Evolutionary conservation across 64 coral and sea anemone genomes (phyloP), one percentile per base, ranked within the genome.

Genomic region (Pocillopora verrucosa): DNA sequence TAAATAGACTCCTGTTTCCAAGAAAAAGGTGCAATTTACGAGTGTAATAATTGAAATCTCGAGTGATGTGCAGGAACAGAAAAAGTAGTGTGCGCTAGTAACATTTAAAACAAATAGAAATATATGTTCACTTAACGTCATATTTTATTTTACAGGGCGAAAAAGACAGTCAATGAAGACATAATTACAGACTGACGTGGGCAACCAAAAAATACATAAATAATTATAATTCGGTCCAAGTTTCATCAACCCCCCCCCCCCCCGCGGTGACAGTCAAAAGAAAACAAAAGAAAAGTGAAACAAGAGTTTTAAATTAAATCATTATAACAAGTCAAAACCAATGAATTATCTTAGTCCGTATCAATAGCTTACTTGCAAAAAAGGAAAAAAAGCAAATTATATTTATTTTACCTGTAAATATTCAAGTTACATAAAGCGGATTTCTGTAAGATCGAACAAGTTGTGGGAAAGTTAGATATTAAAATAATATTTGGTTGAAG

Each of bases 341-440:
- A 80, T 36, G 36, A 34, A 80, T 80, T 80, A 61, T 61, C 19
- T 69, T 69, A 69, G 20, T 69, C 24, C 5, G 35, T 63, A 17
- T 45, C 36, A 83, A 65, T 77, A 77, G 17, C 38, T 41, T 9
- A 9, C 34, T 17, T 45, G 16, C 4, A 17, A 56, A 45, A 45
- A 17, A 22, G 16, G 30, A 30, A 30, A 13, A 63, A 69, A n/a
- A 24, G 10, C 3, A 51, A 51, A 51, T 51, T 51, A 51, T 69
- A 69, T 69, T n/a, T 69, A 69, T 69, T 69, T 69, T 77, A 77
- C 51, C 34, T 77, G 75, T 77, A 77, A 56, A 77, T 77, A 77
- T 56, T 77, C 34, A 56, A 41, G 16, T 41, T 41, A 19, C 17
- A 56, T n/a, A 69, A 69, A 25, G 19, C 9, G 24, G 24, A 69